Percentiles rank a stretch among this genome's conserved stretches.
These are phyloP conservation scores for Conchocele bisecta DNA, from an alignment of 2,888 invertebrate genomes.

Conservation along the genomic window DNA sequence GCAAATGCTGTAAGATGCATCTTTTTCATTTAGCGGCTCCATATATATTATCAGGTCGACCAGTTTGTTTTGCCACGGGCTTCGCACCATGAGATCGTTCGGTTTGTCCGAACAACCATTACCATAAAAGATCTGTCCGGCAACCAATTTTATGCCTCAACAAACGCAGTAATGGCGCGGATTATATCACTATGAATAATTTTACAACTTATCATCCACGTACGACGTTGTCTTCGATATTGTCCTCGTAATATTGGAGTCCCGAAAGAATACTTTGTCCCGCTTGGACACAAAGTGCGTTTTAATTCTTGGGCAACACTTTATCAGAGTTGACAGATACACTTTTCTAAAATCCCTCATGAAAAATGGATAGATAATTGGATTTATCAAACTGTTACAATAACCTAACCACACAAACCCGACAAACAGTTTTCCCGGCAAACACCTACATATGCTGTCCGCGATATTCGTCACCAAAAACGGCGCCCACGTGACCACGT, in stretches of 20 bases:
- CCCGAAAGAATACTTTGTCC: slow-evolving; percentile 35
- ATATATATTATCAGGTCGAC: too few species aligned
- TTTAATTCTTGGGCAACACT: slow-evolving; percentile 64
- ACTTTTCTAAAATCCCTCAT: slow-evolving; percentile 77
- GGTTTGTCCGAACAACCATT: too few species aligned
- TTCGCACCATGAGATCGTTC: too few species aligned
- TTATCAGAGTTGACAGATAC: slow-evolving; percentile 58
- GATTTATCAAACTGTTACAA: slow-evolving; percentile 74
- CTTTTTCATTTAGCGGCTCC: too few species aligned
- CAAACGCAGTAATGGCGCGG: too few species aligned
- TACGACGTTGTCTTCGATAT: not conserved
- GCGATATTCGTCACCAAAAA: slow-evolving; percentile 69
- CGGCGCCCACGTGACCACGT: slow-evolving; percentile 76
- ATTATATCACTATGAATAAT: too few species aligned
- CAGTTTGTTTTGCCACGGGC: too few species aligned
- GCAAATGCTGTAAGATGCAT: too few species aligned
- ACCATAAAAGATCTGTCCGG: too few species aligned
- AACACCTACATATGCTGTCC: slow-evolving; percentile 68
- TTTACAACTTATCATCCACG: too few species aligned
- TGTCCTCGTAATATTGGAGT: slow-evolving; percentile 8
- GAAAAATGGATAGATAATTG: slow-evolving; percentile 76
- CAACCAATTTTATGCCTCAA: too few species aligned
- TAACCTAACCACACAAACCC: slow-evolving; percentile 75
- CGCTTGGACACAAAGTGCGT: slow-evolving; percentile 21
- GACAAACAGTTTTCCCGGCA: slow-evolving; percentile 66